A percentile compares a stretch with the other conserved stretches of the same genome.
Evolutionary conservation across 2,888 invertebrate species (phyloP).

Genomic region (Oligia fasciuncula): DNA sequence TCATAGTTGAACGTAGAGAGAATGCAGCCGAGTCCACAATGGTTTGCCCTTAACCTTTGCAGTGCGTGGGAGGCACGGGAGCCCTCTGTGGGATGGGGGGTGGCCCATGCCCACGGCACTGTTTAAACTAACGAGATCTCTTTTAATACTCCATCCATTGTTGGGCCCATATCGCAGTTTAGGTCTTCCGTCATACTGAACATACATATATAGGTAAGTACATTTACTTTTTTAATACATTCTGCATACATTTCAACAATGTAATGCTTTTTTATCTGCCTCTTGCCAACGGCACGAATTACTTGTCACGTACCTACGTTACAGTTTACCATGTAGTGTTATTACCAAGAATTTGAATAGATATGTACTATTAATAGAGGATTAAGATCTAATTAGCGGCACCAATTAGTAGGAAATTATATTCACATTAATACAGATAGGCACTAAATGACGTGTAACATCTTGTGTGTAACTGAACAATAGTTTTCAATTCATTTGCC

Average conservation of each 20-base stretch:
- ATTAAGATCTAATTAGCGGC: slow-evolving; percentile 41
- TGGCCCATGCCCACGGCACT: slow-evolving; percentile 72
- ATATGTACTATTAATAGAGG: slow-evolving; percentile 32
- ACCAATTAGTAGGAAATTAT: slow-evolving; percentile 45
- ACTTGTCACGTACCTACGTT: slow-evolving; percentile 9
- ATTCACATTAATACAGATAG: slow-evolving; percentile 27
- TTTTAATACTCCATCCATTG: slow-evolving; percentile 79
- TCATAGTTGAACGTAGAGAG: slow-evolving; percentile 69
- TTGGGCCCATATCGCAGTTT: slow-evolving; percentile 74
- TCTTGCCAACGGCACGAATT: slow-evolving; percentile 15
- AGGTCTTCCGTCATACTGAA: slow-evolving; percentile 63
- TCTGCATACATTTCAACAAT: slow-evolving; percentile 36
- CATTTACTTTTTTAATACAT: slow-evolving; percentile 33
- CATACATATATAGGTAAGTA: slow-evolving; percentile 3
- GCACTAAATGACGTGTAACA: slow-evolving; percentile 22
- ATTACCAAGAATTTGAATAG: slow-evolving; percentile 15
- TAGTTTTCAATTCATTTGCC: slow-evolving; percentile 26
- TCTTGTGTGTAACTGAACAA: slow-evolving; percentile 31
- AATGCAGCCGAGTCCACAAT: slow-evolving; percentile 73
- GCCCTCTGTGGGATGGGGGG: slow-evolving; percentile 48
- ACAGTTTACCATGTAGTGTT: slow-evolving; percentile 7
- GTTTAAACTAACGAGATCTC: slow-evolving; percentile 82
- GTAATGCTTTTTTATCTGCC: slow-evolving; percentile 20
- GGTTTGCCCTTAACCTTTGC: slow-evolving; percentile 83
- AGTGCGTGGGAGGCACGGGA: slow-evolving; percentile 71